These are phyloP conservation scores for Hydractinia symbiolongicarpus DNA, from an alignment of 30 jellyfish, hydroid and myxozoan species.

Conservation along the genomic window DNA sequence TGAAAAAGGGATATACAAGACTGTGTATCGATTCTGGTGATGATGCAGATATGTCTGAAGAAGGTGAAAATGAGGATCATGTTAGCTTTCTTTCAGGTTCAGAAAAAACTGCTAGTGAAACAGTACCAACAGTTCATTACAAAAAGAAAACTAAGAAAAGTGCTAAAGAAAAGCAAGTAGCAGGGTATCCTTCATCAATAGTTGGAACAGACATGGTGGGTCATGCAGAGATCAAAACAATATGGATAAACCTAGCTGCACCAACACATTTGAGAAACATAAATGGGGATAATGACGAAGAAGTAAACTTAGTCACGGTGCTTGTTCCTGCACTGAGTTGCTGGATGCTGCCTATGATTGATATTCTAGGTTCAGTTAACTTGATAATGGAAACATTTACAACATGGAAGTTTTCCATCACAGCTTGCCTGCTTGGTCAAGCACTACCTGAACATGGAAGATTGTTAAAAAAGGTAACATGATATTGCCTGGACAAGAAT, in stretches of 20 bases:
- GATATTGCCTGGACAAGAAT: not conserved
- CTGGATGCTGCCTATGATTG: conserved; percentile 79
- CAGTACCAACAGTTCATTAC: not conserved
- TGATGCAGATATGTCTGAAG: conserved; percentile 6
- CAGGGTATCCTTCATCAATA: too few relatives aligned
- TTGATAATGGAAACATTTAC: not conserved
- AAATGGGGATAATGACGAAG: conserved; percentile 59
- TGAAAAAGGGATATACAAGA: not conserved
- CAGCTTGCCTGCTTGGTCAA: conserved; percentile 79
- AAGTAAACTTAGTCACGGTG: conserved; percentile 63
- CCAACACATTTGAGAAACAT: conserved; percentile 62
- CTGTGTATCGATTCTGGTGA: conserved; percentile 22
- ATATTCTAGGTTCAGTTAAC: conserved; percentile 26
- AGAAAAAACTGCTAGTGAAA: not conserved
- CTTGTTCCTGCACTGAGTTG: conserved; percentile 65
- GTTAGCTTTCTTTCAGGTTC: not conserved
- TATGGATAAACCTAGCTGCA: conserved; percentile 88
- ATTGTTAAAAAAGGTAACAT: conserved; percentile 63
- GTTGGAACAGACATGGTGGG: conserved; percentile 25
- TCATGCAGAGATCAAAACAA: conserved; percentile 21
- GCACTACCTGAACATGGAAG: conserved; percentile 89
- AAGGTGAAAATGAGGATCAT: not conserved
- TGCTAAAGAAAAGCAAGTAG: not conserved
- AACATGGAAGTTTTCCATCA: conserved; percentile 43
- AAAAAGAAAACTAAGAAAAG: not conserved